A percentile compares a stretch with the other conserved stretches of the same genome.
These are phyloP conservation scores for Nerophis ophidion DNA, from an alignment of 2,113 vertebrate species.

Conservation along the genomic window DNA sequence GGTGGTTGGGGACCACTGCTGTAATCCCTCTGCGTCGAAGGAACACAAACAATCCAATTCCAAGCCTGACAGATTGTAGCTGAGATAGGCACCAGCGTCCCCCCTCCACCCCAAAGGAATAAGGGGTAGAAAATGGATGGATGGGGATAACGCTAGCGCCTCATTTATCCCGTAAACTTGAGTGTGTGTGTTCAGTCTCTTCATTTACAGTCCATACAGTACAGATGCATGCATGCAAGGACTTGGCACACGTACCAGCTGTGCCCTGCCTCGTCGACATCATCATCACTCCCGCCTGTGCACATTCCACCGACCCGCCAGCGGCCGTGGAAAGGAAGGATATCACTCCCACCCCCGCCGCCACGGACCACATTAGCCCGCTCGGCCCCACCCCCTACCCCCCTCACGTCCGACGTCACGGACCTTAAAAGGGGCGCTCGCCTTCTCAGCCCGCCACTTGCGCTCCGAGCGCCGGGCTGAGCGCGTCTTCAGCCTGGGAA, in stretches of 20 bases:
- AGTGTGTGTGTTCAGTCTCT: too few species aligned
- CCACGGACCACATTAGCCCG: slow-evolving; percentile 7
- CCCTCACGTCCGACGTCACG: slow-evolving; percentile 40
- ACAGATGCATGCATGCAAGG: background rate
- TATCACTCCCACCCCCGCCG: background rate
- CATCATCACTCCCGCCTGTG: background rate
- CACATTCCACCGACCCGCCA: background rate
- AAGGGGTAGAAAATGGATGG: too few species aligned
- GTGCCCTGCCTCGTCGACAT: slow-evolving; percentile 11
- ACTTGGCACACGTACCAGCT: background rate
- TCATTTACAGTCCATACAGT: background rate
- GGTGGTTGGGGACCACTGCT: too few species aligned
- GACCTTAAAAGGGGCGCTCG: slow-evolving; percentile 7
- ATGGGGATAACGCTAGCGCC: too few species aligned
- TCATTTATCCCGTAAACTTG: too few species aligned
- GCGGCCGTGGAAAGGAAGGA: too few species aligned
- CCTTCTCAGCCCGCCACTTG: slow-evolving; percentile 24
- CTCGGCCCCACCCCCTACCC: slow-evolving; percentile 21
- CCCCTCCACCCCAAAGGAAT: too few species aligned
- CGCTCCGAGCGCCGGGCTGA: slow-evolving; percentile 25
- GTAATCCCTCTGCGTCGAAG: too few species aligned
- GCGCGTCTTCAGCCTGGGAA: slow-evolving; percentile 11
- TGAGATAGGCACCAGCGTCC: too few species aligned
- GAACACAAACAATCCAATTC: too few species aligned
- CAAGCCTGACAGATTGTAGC: too few species aligned